A percentile compares a stretch with the other conserved stretches of the same genome.
Conservation (phyloP, 1,140 invertebrate species). For the Thaumatotibia leucotreta region DNA sequence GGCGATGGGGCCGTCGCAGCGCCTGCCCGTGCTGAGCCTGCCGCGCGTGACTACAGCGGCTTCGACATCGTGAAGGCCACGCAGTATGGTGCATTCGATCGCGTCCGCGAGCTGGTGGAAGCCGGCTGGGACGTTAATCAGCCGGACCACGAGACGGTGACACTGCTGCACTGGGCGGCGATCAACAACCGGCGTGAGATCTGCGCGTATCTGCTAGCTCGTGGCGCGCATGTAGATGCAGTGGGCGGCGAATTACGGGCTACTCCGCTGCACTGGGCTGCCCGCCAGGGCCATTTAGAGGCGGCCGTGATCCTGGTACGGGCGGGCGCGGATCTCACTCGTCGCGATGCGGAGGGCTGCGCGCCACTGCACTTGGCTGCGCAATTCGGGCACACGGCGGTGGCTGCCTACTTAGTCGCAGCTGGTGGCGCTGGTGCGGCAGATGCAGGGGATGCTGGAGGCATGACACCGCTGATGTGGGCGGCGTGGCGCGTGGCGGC, state of each 20-base stretch:
- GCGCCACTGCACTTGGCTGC: conserved; percentile 97
- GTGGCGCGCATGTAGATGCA: conserved; percentile 94
- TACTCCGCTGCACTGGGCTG: conserved; percentile 98
- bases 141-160: conserved; percentile 93
- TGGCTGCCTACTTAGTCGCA: conserved; percentile 97
- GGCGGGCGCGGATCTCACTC: conserved; percentile 94
- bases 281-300: conserved; percentile 94
- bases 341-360: conserved; percentile 96
- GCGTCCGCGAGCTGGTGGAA: conserved; percentile 92
- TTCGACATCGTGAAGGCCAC: conserved; percentile 97
- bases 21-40: conserved; percentile 76
- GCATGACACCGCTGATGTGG: conserved; percentile 99
- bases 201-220: conserved; percentile 90
- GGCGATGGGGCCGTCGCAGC: conserved; percentile 61
- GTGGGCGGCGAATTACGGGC: conserved; percentile 96
- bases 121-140: conserved; percentile 93
- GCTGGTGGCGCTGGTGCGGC: conserved; percentile 93
- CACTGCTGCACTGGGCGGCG: conserved; percentile 98
- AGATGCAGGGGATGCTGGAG: conserved; percentile 91
- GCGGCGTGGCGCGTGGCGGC: conserved; percentile 81
- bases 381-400: conserved; percentile 97
- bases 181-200: conserved; percentile 98
- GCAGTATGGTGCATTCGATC: conserved; percentile 91
- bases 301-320: conserved; percentile 95
- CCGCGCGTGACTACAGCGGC: conserved; percentile 86